phyloP scores from a whole-genome alignment of 2,888 invertebrate species.

The Andrena praecox region DNA sequence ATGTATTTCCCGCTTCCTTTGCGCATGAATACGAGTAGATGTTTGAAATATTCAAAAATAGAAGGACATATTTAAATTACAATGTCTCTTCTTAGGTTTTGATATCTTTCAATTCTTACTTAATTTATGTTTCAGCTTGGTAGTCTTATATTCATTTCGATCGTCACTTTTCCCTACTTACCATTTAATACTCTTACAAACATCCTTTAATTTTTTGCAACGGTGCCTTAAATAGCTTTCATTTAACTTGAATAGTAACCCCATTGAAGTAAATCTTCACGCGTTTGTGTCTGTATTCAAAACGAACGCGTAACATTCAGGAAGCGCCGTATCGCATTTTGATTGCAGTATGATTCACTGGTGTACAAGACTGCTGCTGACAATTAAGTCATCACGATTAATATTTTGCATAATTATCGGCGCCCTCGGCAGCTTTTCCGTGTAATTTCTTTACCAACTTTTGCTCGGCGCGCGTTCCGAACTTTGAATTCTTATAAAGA shows the following conservation, averaged over 20 bases:
- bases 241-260: neutral
- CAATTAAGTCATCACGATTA: slow-evolving; percentile 2
- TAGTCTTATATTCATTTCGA: neutral
- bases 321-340: neutral
- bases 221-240: neutral
- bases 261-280: neutral
- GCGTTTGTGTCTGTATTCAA: neutral
- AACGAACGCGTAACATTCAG: neutral
- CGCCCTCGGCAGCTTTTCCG: neutral
- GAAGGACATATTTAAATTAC: too few species aligned
- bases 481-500: neutral
- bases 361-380: neutral
- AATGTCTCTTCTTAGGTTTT: too few species aligned
- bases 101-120: too few species aligned
- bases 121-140: neutral
- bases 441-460: neutral
- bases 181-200: too few species aligned
- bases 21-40: neutral
- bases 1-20: neutral
- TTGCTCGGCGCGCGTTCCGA: neutral
- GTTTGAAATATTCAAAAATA: neutral
- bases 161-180: neutral
- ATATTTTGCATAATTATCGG: slow-evolving; percentile 7
- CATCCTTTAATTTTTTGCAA: too few species aligned
- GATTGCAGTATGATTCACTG: neutral